Evolutionary conservation across 2,888 invertebrate genomes (phyloP).

Genomic region (Xestia c-nigrum): DNA sequence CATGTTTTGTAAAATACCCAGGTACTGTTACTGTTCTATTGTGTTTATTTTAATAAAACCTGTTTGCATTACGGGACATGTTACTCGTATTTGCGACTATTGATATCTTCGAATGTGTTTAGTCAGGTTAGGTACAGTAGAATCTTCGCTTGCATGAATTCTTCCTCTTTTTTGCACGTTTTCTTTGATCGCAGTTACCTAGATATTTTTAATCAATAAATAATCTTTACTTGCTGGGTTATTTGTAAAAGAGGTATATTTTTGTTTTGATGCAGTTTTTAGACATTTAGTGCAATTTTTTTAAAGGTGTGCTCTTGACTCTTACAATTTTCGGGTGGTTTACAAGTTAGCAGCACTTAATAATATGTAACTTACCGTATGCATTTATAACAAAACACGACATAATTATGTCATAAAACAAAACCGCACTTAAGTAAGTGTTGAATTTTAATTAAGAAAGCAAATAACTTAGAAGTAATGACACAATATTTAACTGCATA

Average conservation of each 20-base stretch:
- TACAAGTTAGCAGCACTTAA: neutral
- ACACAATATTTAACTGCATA: neutral
- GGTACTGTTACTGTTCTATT: slow-evolving; percentile 36
- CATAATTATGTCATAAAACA: neutral
- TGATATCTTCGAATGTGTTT: slow-evolving; percentile 32
- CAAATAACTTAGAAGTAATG: neutral
- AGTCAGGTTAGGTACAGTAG: slow-evolving; percentile 6
- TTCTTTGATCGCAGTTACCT: neutral
- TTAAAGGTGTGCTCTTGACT: neutral
- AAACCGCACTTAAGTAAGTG: neutral
- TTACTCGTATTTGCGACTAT: slow-evolving; percentile 29
- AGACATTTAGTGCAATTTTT: neutral
- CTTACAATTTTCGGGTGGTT: neutral
- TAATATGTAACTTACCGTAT: neutral
- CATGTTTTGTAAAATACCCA: slow-evolving; percentile 35
- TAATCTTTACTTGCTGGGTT: neutral
- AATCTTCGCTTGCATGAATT: neutral
- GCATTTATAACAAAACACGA: neutral
- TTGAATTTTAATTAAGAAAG: neutral
- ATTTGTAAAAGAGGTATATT: neutral
- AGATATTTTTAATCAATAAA: neutral
- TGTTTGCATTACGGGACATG: slow-evolving; percentile 45
- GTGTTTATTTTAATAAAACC: slow-evolving; percentile 52
- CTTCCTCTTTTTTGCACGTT: neutral
- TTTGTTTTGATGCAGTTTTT: neutral